Base-by-base conservation (phyloP, 2,113 vertebrate species). In the Nipponia nippon region DNA sequence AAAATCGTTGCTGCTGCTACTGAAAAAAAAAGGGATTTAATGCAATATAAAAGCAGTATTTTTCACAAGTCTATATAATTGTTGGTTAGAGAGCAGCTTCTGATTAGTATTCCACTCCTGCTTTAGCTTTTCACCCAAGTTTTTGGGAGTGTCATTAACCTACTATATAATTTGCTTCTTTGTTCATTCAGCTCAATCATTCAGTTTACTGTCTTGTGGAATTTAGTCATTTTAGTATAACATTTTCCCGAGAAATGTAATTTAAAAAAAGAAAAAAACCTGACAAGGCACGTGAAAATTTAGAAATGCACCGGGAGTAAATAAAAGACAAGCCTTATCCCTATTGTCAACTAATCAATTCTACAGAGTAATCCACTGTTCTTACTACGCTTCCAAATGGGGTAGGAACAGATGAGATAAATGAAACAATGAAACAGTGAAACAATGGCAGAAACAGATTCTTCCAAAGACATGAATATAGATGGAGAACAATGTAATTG, bases 91-190 rank as follows among this genome's bases (percentile, higher is more conserved):
- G 32, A 92, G 75, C 67, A 96, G 75, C n/a, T 95, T 95, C 93
- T 96, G 71, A 96, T 97, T 91, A 95, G 67, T 91, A 96, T 97
- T 97, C 91, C 34, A 58, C 9, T 96, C 66, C 46, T 88, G 91
- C 81, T 89, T 95, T 77, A 95, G 89, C 70, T 96, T 94, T 94
- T 96, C 75, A 96, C 91, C 49, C 59, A 97, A 96, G 95, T 90
- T 96, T 97, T 94, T 30, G 62, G 87, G 87, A 91, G 82, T 91
- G 94, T 85, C 84, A 80, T 95, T 91, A 97, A 96, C 84, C 63
- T 90, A 86, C 87, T 93, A 52, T 94, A 95, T 96, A 96, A 97
- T 96, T 96, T 96, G n/a, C 55, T 56, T 27, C 94, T 97, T 96
- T 97, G 87, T 95, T 95, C 96, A 86, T 83, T 91, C 67, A 75